A percentile compares a stretch with the other conserved stretches of the same genome.
These are phyloP conservation scores for Mesoligia furuncula DNA, from an alignment of 2,888 invertebrate genomes.

Conservation along the genomic window DNA sequence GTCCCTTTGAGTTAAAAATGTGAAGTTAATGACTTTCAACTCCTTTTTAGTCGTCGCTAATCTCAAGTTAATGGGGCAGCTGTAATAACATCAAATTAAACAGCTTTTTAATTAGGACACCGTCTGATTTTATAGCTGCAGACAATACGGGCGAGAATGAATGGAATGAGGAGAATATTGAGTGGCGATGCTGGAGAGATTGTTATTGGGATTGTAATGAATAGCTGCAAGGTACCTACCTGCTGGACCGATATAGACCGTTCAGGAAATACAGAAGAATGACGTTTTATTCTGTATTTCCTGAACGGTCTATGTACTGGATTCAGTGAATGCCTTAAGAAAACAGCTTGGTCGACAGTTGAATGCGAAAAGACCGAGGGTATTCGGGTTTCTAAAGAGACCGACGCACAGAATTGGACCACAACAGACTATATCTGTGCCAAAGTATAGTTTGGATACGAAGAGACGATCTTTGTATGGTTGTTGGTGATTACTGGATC, in stretches of 20 bases:
- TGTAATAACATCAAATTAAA: conserved; percentile 55
- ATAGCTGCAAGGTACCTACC: neutral
- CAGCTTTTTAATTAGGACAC: conserved; percentile 54
- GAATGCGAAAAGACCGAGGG: neutral
- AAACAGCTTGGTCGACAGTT: neutral
- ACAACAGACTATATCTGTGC: neutral
- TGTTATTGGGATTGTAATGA: conserved; percentile 15
- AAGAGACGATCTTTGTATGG: neutral
- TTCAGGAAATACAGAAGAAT: neutral
- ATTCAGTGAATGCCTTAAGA: neutral
- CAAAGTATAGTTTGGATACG: neutral
- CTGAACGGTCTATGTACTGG: too few relatives aligned
- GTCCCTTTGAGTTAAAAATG: conserved; percentile 51
- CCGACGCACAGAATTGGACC: neutral
- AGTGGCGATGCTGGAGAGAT: neutral
- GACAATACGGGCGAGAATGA: conserved; percentile 26
- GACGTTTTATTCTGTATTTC: too few relatives aligned
- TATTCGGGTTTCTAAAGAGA: too few relatives aligned
- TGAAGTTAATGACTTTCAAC: conserved; percentile 50
- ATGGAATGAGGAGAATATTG: conserved; percentile 10
- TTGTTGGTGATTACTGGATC: neutral
- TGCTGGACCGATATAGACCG: neutral
- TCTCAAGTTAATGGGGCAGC: conserved; percentile 51
- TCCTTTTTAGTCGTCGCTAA: conserved; percentile 48
- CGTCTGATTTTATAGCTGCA: conserved; percentile 41